Base-by-base conservation (phyloP, 2,113 vertebrate genomes). In the Rafetus swinhoei region DNA sequence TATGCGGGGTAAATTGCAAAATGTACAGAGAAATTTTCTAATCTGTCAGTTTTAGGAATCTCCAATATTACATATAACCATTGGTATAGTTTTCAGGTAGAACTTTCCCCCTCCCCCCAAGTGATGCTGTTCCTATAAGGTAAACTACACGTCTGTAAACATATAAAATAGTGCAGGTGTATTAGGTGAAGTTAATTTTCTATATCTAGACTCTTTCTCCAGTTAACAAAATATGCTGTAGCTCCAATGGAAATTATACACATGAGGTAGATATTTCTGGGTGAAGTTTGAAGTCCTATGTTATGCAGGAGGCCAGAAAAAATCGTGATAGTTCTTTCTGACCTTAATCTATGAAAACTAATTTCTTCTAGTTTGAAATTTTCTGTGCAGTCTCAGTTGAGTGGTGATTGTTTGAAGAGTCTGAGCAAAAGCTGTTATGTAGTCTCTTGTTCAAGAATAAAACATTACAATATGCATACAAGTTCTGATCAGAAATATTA, bases 11-110 rank as follows among this genome's bases (percentile, higher is more conserved):
- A 74, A 74, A 74, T 35, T 18, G 72, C 19, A n/a, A 21, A 74
- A 39, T 12, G 39, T 74, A 39, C 19, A 21, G 35, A 74, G 19
- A 45, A 39, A 39, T 39, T 74, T 39, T 39, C 35, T 74, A 12
- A 21, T 39, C 69, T 74, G 72, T 39, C 35, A 74, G 72, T 39
- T 22, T 74, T 74, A 18, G 21, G 35, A 74, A 74, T 19, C 35
- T 74, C n/a, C 5, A 35, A 39, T 74, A 74, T 39, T 74, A 74
- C n/a, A 1, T 21, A 0, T 14, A 81, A 32, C 0, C 16, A 50
- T 16, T n/a, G 50, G 21, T 76, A 39, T 39, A 39, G 0, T 4
- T 86, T 93, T 91, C 56, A 85, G 65, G 81, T 90, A 54, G 45
- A 25, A 80, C 82, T 45, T 6, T 5, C 45, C 5, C 45, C 6